Evolutionary conservation across 64 coral and sea anemone genomes (phyloP), one percentile per base, ranked within the genome.

Genomic region (Porites australiensis): DNA sequence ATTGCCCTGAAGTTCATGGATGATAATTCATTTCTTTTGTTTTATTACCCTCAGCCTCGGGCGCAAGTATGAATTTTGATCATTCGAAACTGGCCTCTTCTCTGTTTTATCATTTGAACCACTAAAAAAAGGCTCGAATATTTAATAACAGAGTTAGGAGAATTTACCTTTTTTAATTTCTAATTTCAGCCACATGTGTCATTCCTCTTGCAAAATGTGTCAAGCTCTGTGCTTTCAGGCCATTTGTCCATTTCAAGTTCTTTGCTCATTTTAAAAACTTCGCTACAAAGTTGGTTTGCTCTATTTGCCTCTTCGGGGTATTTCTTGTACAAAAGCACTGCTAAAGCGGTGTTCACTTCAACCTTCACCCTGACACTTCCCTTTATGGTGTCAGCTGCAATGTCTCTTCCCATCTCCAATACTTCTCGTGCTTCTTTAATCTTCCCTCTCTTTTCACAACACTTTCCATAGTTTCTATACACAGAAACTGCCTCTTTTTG

Each of bases 401-500:
- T 7, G 8, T 44, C 14, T 6, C 60, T 74, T 20, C 90, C 90
- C 70, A 75, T 43, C 18, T 92, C 70, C 13, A 82, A 92, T 12
- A 70, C 53, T 67, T 51, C 3, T 49, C 90, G 69, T 6, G 90
- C 70, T 53, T 86, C 12, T 22, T 77, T n/a, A 50, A 85, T n/a
- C 13, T 51, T 86, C 4, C 14, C 6, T 15, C 75, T 60, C 81
- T 52, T 19, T 68, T 92, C 79, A 75, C 13, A 51, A 81, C 90
- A 92, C 20, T 86, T 86, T 65, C 79, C 90, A 83, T 75, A 76
- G 6, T 92, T 92, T 45, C 86, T 86, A 7, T 51, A 37, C 6
- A 76, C 7, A 8, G 80, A 81, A 86, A 92, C 18, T 23, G 90
- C 68, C 19, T 92, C 90, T 86, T 77, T 92, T 19, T 92, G 90